Conservation (phyloP, 1,140 invertebrate genomes). For the Diachasmimorpha longicaudata region DNA sequence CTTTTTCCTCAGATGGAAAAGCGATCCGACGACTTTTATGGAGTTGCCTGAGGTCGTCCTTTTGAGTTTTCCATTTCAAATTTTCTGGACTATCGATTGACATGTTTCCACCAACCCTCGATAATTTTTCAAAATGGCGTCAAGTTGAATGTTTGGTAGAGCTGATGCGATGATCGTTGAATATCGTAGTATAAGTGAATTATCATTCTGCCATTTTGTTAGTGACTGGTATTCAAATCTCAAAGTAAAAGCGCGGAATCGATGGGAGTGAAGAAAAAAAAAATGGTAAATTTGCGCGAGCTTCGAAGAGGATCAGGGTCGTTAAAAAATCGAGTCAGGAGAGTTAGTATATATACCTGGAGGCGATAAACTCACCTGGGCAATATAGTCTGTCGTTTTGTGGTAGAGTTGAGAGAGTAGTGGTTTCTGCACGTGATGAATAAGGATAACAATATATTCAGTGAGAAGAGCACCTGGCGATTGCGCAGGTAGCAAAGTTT, state of each 20-base stretch:
- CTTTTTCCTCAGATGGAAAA: too few species aligned
- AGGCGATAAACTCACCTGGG: neutral
- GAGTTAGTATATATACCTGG: neutral
- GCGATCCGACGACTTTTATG: too few species aligned
- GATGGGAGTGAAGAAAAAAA: neutral
- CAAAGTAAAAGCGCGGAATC: neutral
- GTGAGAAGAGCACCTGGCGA: constrained; percentile 9
- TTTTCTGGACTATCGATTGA: too few species aligned
- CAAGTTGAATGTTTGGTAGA: too few species aligned
- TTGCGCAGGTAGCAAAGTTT: constrained; percentile 20
- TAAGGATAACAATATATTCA: neutral
- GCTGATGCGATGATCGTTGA: too few species aligned
- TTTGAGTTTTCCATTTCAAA: too few species aligned
- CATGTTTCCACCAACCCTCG: too few species aligned
- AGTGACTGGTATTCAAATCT: too few species aligned
- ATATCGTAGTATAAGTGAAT: too few species aligned
- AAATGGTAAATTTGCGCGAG: neutral
- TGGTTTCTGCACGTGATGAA: neutral
- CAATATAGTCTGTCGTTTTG: neutral
- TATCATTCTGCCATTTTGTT: too few species aligned
- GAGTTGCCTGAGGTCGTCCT: too few species aligned
- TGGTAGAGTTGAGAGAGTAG: neutral
- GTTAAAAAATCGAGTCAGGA: neutral
- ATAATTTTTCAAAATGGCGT: too few species aligned
- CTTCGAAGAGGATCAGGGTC: neutral